phyloP scores from a whole-genome alignment of 1,140 invertebrate genomes.

The Leptopilina boulardi region DNA sequence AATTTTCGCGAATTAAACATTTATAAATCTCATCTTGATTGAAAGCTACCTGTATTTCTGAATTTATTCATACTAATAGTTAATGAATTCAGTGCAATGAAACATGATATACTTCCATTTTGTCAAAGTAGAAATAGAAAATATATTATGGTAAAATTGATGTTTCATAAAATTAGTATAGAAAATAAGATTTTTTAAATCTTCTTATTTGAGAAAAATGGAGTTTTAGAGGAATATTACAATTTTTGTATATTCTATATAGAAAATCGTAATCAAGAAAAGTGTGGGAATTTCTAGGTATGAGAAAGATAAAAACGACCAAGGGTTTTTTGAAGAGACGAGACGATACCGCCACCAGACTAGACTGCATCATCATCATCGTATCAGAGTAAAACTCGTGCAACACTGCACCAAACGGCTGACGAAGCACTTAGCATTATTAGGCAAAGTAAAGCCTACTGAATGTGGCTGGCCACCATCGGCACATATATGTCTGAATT shows the following conservation, averaged over 20 bases:
- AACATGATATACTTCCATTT: too few relatives aligned
- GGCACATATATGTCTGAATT: neutral
- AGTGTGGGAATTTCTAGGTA: constrained; percentile 41
- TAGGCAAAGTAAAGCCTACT: constrained; percentile 57
- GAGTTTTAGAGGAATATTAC: constrained; percentile 38
- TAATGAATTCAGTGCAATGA: too few relatives aligned
- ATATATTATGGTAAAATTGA: too few relatives aligned
- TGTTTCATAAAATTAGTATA: too few relatives aligned
- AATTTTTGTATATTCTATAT: constrained; percentile 47
- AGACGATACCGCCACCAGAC: constrained; percentile 32
- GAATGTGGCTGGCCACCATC: constrained; percentile 37
- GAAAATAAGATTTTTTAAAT: too few relatives aligned
- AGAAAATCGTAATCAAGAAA: constrained; percentile 59
- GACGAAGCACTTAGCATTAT: constrained; percentile 61
- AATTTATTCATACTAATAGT: too few relatives aligned
- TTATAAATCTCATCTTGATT: too few relatives aligned
- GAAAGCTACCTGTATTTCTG: too few relatives aligned
- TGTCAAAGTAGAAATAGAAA: too few relatives aligned
- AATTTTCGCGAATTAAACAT: too few relatives aligned
- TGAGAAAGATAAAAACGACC: constrained; percentile 7
- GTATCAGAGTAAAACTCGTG: constrained; percentile 45
- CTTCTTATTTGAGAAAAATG: constrained; percentile 16
- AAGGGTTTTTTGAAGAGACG: constrained; percentile 1
- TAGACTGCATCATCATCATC: constrained; percentile 44
- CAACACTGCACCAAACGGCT: constrained; percentile 50